A percentile compares a stretch with the other conserved stretches of the same genome.
phyloP scores from a whole-genome alignment of 2,888 invertebrate genomes.

The Protophormia terraenovae region DNA sequence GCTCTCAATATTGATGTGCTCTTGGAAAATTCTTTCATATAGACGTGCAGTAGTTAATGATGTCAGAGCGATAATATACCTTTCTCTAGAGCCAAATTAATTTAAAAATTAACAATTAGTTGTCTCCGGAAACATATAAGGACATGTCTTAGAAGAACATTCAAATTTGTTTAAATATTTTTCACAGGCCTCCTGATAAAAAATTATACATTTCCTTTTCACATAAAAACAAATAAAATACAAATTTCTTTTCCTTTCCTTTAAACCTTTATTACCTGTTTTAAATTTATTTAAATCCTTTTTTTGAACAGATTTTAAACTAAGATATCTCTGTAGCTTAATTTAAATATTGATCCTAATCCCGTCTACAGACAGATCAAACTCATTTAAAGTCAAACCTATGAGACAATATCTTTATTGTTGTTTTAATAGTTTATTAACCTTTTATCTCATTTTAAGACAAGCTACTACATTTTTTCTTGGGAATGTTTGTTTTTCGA shows the following conservation, averaged over 20 bases:
- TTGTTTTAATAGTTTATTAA: conserved; percentile 11
- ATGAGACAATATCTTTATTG: neutral
- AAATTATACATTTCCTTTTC: no score
- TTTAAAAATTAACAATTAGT: no score
- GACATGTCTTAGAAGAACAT: no score
- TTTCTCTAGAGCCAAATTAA: no score
- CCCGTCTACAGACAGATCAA: neutral
- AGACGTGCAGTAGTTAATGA: no score
- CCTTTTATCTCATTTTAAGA: conserved; percentile 29
- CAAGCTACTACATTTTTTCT: conserved; percentile 4
- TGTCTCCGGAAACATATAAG: no score
- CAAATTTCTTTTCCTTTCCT: neutral
- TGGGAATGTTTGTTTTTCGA: neutral
- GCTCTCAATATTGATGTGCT: no score
- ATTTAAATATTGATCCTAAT: conserved; percentile 8
- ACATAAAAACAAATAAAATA: neutral
- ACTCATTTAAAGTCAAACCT: neutral
- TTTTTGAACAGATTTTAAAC: neutral
- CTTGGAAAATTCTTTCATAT: no score
- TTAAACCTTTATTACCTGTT: neutral
- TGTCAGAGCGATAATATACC: no score
- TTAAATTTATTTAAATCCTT: neutral
- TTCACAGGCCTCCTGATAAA: no score
- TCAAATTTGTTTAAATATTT: no score
- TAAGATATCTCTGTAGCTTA: neutral